Conservation (phyloP, 2,888 invertebrate genomes). For the Psylliodes chrysocephalus region DNA sequence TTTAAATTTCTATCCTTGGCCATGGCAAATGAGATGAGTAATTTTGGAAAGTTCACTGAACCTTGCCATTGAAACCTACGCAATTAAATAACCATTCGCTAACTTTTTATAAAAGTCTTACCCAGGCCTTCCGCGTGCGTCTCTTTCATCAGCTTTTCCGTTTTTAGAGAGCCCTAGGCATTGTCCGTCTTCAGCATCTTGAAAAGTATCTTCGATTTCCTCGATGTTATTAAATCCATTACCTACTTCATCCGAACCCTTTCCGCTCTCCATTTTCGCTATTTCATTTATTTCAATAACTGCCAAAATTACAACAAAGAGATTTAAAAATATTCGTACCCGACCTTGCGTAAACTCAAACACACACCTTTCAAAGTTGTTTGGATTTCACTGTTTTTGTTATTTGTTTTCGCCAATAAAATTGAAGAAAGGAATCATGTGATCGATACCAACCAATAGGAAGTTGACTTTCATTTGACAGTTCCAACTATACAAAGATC, state of each 20-base stretch:
- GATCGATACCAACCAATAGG: not conserved
- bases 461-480: no score
- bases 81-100: not conserved
- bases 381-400: slow-evolving; percentile 11
- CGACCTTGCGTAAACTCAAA: not conserved
- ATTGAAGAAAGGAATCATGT: not conserved
- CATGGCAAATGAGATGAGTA: not conserved
- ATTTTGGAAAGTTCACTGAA: not conserved
- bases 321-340: slow-evolving; percentile 1
- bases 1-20: not conserved
- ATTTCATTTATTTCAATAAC: slow-evolving; percentile 2
- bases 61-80: not conserved
- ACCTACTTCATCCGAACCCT: slow-evolving; percentile 46
- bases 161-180: slow-evolving; percentile 45
- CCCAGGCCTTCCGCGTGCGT: slow-evolving; percentile 56
- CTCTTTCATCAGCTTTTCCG: slow-evolving; percentile 45
- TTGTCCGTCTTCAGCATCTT: slow-evolving; percentile 51
- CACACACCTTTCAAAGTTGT: not conserved
- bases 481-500: no score
- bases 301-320: slow-evolving; percentile 20
- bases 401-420: slow-evolving; percentile 3
- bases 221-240: slow-evolving; percentile 33
- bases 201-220: slow-evolving; percentile 35
- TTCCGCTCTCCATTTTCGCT: slow-evolving; percentile 39
- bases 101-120: slow-evolving; percentile 38